Evolutionary conservation across 2,797 vertebrate genomes (phyloP).

Genomic region (Tokudaia muenninki): DNA sequence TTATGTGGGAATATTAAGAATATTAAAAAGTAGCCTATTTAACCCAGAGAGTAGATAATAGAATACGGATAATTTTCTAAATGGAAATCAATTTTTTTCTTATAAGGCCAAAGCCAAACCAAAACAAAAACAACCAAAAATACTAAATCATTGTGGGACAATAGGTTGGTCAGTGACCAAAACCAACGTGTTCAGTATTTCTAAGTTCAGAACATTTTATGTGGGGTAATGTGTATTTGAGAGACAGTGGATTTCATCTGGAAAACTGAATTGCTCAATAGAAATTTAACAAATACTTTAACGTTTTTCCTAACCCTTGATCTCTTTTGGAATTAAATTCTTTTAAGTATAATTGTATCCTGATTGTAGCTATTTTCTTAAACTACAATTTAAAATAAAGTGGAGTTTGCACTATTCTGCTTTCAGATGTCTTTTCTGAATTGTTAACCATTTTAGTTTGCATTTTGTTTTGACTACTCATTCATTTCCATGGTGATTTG

Average conservation of each 20-base stretch:
- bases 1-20: neutral
- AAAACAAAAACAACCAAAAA: neutral
- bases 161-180: neutral
- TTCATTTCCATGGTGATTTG: constrained; percentile 71
- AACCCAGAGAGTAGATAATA: neutral
- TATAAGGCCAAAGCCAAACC: neutral
- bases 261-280: neutral
- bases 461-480: constrained; percentile 80
- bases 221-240: neutral
- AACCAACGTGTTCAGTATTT: neutral
- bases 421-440: constrained; percentile 77
- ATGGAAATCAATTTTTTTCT: constrained; percentile 12
- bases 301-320: constrained; percentile 53
- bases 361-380: constrained; percentile 74
- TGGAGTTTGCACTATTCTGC: constrained; percentile 59
- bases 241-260: constrained; percentile 13
- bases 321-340: constrained; percentile 31
- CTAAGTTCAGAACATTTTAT: constrained; percentile 12
- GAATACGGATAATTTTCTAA: constrained; percentile 37
- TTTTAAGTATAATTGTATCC: constrained; percentile 69
- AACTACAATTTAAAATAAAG: constrained; percentile 63
- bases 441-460: constrained; percentile 78
- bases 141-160: neutral
- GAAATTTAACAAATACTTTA: constrained; percentile 32
- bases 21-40: neutral